phyloP scores from a whole-genome alignment of 1,140 invertebrate genomes.

The Bombus sylvicola region DNA sequence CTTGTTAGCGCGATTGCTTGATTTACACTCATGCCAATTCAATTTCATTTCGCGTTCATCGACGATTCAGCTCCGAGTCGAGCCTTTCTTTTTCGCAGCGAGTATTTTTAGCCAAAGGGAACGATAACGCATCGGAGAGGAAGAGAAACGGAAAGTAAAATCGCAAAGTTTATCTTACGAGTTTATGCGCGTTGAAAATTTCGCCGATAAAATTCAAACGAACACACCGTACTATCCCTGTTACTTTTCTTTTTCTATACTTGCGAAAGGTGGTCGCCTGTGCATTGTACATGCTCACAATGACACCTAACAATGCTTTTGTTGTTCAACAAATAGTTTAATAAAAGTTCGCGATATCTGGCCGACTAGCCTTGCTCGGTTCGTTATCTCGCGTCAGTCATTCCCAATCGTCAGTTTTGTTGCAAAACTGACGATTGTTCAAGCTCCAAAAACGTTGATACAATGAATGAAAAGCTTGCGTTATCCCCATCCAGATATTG shows the following conservation, averaged over 20 bases:
- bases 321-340: conserved; percentile 50
- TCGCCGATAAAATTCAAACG: background rate
- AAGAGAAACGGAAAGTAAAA: background rate
- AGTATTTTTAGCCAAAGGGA: background rate
- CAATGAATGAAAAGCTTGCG: background rate
- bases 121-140: background rate
- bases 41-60: conserved; percentile 10
- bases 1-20: conserved; percentile 7
- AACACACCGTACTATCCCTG: too few relatives aligned
- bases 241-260: background rate
- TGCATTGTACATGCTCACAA: background rate
- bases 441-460: background rate
- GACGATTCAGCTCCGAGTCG: background rate
- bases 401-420: conserved; percentile 15
- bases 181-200: background rate
- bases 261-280: background rate
- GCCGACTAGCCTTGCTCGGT: background rate
- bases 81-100: background rate
- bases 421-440: background rate
- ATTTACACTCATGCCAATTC: conserved; percentile 23
- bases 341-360: conserved; percentile 47
- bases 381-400: conserved; percentile 43
- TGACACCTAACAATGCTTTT: conserved; percentile 38
- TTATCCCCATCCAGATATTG: background rate
- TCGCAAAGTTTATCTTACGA: background rate